phyloP scores from a whole-genome alignment of 1,140 invertebrate genomes.

The Riptortus pedestris region DNA sequence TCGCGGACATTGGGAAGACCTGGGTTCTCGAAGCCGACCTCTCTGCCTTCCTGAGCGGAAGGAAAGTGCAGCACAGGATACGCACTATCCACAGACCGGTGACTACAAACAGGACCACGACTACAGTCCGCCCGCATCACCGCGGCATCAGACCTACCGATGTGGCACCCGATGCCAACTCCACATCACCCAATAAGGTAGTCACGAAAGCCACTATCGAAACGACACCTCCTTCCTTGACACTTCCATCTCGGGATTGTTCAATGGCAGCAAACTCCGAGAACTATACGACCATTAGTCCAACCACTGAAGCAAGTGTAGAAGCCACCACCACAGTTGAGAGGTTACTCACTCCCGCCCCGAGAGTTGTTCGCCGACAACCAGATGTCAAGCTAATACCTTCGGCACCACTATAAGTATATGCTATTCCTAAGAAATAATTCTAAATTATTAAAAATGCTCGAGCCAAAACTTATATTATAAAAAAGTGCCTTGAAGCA shows the following conservation, averaged over 20 bases:
- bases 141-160: background rate
- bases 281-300: background rate
- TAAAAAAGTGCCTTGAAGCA: too few species aligned
- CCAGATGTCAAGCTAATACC: too few species aligned
- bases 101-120: too few species aligned
- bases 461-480: too few species aligned
- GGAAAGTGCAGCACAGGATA: conserved; percentile 11
- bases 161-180: background rate
- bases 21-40: conserved; percentile 51
- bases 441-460: too few species aligned
- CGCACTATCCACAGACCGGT: background rate
- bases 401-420: too few species aligned
- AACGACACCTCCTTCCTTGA: background rate
- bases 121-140: background rate
- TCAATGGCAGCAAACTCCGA: background rate
- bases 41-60: conserved; percentile 47
- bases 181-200: background rate
- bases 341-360: background rate
- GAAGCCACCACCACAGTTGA: background rate
- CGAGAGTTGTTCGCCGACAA: too few species aligned
- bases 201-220: background rate
- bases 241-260: background rate
- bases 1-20: conserved; percentile 44
- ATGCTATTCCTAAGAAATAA: too few species aligned
- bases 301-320: background rate